phyloP scores from a whole-genome alignment of 1,140 invertebrate genomes.

The Drosophila funebris region DNA sequence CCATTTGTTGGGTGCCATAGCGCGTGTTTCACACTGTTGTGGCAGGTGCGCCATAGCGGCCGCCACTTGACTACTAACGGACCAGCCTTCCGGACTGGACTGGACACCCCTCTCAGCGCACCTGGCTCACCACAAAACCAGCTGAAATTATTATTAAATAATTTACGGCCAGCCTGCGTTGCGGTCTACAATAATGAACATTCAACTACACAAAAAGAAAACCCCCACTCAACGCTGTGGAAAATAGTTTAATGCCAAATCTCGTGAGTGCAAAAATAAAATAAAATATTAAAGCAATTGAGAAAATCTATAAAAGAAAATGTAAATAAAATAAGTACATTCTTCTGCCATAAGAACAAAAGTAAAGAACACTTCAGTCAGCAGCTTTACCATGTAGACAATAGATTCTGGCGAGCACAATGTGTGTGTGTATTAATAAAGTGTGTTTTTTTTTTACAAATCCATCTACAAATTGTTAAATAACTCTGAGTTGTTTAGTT shows the following conservation, averaged over 20 bases:
- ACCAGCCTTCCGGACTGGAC: neutral
- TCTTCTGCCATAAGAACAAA: too few species aligned
- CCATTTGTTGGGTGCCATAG: neutral
- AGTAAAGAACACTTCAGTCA: too few species aligned
- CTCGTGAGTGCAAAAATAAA: conserved; percentile 7
- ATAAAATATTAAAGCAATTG: neutral
- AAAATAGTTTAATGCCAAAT: conserved; percentile 30
- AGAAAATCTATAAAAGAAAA: neutral
- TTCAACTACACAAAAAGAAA: neutral
- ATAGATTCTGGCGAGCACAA: too few species aligned
- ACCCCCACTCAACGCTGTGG: neutral
- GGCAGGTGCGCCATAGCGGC: conserved; percentile 71
- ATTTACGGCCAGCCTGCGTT: conserved; percentile 31
- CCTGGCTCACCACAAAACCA: neutral
- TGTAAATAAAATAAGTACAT: too few species aligned
- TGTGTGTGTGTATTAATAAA: too few species aligned
- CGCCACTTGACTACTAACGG: conserved; percentile 45
- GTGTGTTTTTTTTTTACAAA: neutral
- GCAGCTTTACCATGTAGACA: too few species aligned
- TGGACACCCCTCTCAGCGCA: neutral
- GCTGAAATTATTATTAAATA: conserved; percentile 51
- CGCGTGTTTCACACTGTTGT: conserved; percentile 55
- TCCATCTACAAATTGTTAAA: neutral
- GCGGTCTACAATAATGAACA: conserved; percentile 14
- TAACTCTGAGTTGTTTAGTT: conserved; percentile 1